Conservation (phyloP, 1,140 invertebrate genomes). For the Drosophila lowei region DNA sequence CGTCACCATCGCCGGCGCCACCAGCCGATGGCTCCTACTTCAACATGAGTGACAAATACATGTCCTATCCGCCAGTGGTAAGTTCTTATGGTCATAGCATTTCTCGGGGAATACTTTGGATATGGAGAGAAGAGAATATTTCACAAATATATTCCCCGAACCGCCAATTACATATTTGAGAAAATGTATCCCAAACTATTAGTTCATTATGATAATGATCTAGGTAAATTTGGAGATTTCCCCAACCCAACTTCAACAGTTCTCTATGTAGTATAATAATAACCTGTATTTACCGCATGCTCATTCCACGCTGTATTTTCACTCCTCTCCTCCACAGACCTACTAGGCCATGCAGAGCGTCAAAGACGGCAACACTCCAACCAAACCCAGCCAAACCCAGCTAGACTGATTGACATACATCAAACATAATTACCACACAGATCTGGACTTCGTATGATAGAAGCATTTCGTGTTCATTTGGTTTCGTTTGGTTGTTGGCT, state of each 20-base stretch:
- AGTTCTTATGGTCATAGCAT: constrained; percentile 52
- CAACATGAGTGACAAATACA: constrained; percentile 90
- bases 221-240: constrained; percentile 9
- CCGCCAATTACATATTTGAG: not conserved
- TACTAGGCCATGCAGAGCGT: constrained; percentile 62
- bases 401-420: constrained; percentile 77
- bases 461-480: constrained; percentile 26
- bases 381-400: constrained; percentile 67
- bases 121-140: not conserved
- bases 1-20: constrained; percentile 87
- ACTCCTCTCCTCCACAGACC: constrained; percentile 46
- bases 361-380: constrained; percentile 47
- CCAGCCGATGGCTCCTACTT: constrained; percentile 91
- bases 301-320: constrained; percentile 18
- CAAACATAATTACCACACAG: constrained; percentile 18
- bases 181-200: not conserved
- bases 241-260: constrained; percentile 16
- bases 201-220: constrained; percentile 18
- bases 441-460: constrained; percentile 33
- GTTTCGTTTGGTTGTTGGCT: constrained; percentile 28
- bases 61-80: constrained; percentile 87
- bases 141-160: not conserved
- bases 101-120: too few relatives aligned
- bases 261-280: constrained; percentile 34
- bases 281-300: constrained; percentile 34